phyloP scores from a whole-genome alignment of 2,113 vertebrate species.

The Diphyllodes magnificus region DNA sequence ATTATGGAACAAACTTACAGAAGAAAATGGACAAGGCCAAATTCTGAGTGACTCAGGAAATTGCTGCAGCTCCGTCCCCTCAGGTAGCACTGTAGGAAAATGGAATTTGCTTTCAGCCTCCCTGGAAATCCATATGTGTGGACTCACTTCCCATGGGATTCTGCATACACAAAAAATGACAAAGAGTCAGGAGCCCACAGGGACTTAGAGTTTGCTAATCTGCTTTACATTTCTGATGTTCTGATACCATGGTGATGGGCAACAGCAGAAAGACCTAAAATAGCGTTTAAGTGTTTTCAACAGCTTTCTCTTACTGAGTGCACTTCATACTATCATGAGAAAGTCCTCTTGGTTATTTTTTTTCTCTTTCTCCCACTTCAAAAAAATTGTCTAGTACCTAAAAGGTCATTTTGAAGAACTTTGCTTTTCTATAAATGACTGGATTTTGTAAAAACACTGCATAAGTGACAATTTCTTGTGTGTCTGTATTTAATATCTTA shows the following conservation, averaged over 20 bases:
- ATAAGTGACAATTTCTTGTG: background rate
- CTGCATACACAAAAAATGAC: background rate
- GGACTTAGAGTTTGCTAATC: background rate
- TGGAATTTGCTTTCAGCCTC: background rate
- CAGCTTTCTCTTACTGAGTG: conserved; percentile 48
- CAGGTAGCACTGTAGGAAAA: background rate
- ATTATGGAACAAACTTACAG: background rate
- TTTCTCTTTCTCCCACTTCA: conserved; percentile 26
- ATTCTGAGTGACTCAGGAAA: background rate
- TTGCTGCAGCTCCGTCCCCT: background rate
- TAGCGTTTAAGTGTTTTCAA: conserved; percentile 44
- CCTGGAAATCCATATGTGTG: background rate
- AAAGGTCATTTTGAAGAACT: conserved; percentile 55
- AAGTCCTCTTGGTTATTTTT: conserved; percentile 15
- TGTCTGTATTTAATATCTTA: background rate
- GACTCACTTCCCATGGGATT: background rate
- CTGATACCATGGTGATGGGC: conserved; percentile 52
- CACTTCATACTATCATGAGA: conserved; percentile 7
- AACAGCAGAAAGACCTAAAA: conserved; percentile 27
- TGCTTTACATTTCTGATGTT: conserved; percentile 6
- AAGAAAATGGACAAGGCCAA: background rate
- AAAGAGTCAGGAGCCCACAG: background rate
- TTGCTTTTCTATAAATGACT: conserved; percentile 41
- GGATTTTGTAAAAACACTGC: conserved; percentile 31
- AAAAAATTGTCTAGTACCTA: conserved; percentile 37